Evolutionary conservation across 2,113 vertebrate genomes (phyloP).

Genomic region (Labeo catla): DNA sequence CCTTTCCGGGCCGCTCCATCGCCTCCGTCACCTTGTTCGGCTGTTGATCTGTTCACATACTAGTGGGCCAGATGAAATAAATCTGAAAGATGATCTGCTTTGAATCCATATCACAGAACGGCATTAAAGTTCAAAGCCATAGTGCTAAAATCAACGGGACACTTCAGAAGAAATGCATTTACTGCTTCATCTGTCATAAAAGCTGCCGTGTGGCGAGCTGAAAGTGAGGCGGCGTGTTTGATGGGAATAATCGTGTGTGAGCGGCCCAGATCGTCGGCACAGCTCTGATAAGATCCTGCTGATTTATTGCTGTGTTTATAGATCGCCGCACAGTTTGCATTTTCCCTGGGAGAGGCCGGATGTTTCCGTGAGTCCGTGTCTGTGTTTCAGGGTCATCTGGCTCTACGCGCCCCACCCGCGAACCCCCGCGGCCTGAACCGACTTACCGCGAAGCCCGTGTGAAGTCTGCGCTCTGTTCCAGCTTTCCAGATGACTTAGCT

Average conservation of each 20-base stretch:
- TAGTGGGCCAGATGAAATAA: background rate
- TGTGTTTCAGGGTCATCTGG: background rate
- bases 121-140: background rate
- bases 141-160: background rate
- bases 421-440: background rate
- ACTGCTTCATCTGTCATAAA: constrained; percentile 5
- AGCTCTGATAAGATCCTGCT: constrained; percentile 26
- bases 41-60: background rate
- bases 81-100: constrained; percentile 8
- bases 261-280: constrained; percentile 7
- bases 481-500: background rate
- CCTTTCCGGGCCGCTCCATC: background rate
- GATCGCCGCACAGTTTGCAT: background rate
- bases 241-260: constrained; percentile 22
- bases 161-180: constrained; percentile 18
- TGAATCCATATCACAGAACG: background rate
- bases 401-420: background rate
- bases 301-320: constrained; percentile 34
- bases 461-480: background rate
- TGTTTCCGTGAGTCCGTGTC: background rate
- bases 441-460: background rate
- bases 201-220: background rate
- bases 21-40: background rate
- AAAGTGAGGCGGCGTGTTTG: background rate
- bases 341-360: constrained; percentile 16